Evolutionary conservation across 2,888 invertebrate species (phyloP).

Genomic region (Thymelicus sylvestris): DNA sequence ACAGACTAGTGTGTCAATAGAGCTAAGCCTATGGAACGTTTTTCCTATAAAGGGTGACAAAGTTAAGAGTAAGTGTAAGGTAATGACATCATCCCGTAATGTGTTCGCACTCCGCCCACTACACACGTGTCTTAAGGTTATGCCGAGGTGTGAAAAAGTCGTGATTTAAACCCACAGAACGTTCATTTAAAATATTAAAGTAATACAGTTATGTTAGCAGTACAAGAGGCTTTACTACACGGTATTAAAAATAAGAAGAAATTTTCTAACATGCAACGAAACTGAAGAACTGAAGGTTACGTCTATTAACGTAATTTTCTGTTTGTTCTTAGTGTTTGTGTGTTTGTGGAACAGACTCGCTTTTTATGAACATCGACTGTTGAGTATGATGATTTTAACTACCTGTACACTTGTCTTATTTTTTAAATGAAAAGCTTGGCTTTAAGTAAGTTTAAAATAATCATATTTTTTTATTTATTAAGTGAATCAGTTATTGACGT

Average conservation of each 20-base stretch:
- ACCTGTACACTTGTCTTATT: neutral
- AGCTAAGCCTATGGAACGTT: conserved; percentile 32
- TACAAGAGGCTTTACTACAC: neutral
- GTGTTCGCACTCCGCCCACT: conserved; percentile 75
- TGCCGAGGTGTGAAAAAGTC: conserved; percentile 43
- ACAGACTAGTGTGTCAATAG: conserved; percentile 64
- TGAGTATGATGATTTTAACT: neutral
- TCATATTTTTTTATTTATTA: no score
- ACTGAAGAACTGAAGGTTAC: conserved; percentile 19
- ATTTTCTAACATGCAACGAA: neutral
- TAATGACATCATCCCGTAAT: conserved; percentile 78
- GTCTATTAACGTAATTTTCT: conserved; percentile 11
- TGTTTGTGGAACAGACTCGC: neutral
- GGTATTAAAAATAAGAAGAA: neutral
- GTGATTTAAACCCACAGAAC: conserved; percentile 33
- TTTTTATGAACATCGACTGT: neutral
- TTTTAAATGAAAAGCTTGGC: neutral
- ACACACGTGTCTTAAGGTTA: conserved; percentile 68
- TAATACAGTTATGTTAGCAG: neutral
- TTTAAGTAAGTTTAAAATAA: neutral
- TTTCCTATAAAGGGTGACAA: conserved; percentile 58
- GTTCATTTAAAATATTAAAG: neutral
- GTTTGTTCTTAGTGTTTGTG: conserved; percentile 10
- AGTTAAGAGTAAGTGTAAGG: conserved; percentile 58
- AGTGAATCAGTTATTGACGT: no score